These are phyloP conservation scores for Phoebastria nigripes DNA, from an alignment of 2,797 vertebrate genomes.

Conservation along the genomic window DNA sequence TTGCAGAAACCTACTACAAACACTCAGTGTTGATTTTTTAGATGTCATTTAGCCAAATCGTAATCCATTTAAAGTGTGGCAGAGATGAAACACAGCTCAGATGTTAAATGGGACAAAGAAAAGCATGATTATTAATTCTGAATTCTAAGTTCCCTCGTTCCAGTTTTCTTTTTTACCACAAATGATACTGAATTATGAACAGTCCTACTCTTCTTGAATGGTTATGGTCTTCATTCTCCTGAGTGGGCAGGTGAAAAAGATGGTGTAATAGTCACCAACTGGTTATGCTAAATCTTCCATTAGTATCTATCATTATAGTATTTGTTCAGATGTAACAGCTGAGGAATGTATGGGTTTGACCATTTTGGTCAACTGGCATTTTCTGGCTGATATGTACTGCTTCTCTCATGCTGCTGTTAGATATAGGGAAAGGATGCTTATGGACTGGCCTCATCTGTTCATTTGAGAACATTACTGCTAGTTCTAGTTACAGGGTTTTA, in stretches of 20 bases:
- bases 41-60: neutral
- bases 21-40: neutral
- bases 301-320: neutral
- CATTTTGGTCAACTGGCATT: neutral
- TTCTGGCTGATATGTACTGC: neutral
- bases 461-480: neutral
- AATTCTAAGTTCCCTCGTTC: neutral
- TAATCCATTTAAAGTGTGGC: neutral
- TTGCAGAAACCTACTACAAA: neutral
- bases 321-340: neutral
- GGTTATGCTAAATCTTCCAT: neutral
- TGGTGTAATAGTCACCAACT: neutral
- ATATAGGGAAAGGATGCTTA: neutral
- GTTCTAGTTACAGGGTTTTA: neutral
- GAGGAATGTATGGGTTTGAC: neutral
- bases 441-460: neutral
- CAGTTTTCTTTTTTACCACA: neutral
- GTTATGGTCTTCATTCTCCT: neutral
- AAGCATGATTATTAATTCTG: neutral
- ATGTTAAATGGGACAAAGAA: neutral
- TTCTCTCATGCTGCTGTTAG: neutral
- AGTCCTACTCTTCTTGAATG: neutral
- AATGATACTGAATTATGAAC: neutral
- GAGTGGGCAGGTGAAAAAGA: neutral
- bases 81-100: neutral